These are phyloP conservation scores for Danaus chrysippus DNA, from an alignment of 2,888 invertebrate species.

Conservation along the genomic window DNA sequence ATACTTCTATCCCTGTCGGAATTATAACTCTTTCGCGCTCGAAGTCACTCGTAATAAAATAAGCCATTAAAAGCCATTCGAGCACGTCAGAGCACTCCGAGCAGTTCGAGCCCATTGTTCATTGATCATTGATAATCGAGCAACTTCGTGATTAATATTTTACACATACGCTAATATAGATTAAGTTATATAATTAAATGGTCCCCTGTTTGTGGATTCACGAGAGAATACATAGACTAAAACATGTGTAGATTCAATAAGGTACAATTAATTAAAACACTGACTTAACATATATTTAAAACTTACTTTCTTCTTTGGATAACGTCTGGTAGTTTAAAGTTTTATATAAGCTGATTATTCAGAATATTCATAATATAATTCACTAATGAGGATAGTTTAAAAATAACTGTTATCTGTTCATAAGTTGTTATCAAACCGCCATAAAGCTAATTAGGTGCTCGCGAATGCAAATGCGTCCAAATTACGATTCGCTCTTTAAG, in stretches of 20 bases:
- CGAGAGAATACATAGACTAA: too few species aligned
- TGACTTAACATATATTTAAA: too few species aligned
- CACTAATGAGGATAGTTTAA: conserved; percentile 21
- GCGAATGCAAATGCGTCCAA: conserved; percentile 39
- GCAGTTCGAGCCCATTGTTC: conserved; percentile 37
- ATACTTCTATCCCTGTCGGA: conserved; percentile 11
- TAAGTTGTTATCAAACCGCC: conserved; percentile 51
- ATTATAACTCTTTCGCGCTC: conserved; percentile 14
- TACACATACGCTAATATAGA: conserved; percentile 35
- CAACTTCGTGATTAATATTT: conserved; percentile 58
- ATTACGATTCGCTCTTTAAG: conserved; percentile 37
- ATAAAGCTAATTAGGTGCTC: conserved; percentile 53
- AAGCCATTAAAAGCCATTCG: conserved; percentile 58
- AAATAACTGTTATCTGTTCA: conserved; percentile 13
- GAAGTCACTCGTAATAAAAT: conserved; percentile 44
- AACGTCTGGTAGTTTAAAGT: neutral
- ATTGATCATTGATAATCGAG: conserved; percentile 46
- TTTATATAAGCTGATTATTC: conserved; percentile 7
- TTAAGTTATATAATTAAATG: conserved; percentile 28
- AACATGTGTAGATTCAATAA: too few species aligned
- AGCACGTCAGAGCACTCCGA: conserved; percentile 47
- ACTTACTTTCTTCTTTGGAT: neutral
- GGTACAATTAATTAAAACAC: too few species aligned
- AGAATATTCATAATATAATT: conserved; percentile 13
- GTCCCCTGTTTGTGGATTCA: too few species aligned